Percentiles rank a stretch among this genome's conserved stretches.
Evolutionary conservation across 2,797 vertebrate species (phyloP).

Genomic region (Enteromius afrohamiltoni): DNA sequence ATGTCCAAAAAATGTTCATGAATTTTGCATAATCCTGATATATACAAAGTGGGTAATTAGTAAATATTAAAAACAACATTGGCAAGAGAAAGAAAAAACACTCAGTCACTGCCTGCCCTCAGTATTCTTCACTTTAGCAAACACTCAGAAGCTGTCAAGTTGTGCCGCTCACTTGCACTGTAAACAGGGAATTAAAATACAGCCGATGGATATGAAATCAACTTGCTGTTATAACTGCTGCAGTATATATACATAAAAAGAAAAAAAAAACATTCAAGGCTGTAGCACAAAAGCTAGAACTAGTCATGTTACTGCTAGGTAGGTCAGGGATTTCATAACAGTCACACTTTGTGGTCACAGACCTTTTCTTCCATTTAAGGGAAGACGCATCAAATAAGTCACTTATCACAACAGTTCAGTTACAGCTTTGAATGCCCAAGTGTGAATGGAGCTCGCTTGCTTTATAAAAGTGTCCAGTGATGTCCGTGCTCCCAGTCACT

Average conservation of each 20-base stretch:
- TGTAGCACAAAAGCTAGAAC: conserved; percentile 8
- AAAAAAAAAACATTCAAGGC: not conserved
- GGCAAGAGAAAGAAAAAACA: not conserved
- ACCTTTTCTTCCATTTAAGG: conserved; percentile 18
- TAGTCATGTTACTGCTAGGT: not conserved
- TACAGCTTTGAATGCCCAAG: not conserved
- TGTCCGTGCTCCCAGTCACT: conserved; percentile 26
- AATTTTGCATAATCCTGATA: not conserved
- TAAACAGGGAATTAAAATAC: conserved; percentile 7
- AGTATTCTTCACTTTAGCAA: conserved; percentile 1
- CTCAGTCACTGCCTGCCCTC: not conserved
- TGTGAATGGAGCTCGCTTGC: not conserved
- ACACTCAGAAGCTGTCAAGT: conserved; percentile 12
- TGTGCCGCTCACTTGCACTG: not conserved
- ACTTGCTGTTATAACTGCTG: not conserved
- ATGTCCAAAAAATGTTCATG: not conserved
- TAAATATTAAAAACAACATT: not conserved
- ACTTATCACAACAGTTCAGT: conserved; percentile 27
- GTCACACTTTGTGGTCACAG: not conserved
- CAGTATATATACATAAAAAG: not conserved
- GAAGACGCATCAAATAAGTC: conserved; percentile 4
- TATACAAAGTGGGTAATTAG: not conserved
- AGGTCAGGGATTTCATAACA: conserved; percentile 29
- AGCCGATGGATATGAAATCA: not conserved
- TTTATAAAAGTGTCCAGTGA: conserved; percentile 3